Base-by-base conservation (phyloP, 2,888 invertebrate genomes). In the Sialis lutaria region DNA sequence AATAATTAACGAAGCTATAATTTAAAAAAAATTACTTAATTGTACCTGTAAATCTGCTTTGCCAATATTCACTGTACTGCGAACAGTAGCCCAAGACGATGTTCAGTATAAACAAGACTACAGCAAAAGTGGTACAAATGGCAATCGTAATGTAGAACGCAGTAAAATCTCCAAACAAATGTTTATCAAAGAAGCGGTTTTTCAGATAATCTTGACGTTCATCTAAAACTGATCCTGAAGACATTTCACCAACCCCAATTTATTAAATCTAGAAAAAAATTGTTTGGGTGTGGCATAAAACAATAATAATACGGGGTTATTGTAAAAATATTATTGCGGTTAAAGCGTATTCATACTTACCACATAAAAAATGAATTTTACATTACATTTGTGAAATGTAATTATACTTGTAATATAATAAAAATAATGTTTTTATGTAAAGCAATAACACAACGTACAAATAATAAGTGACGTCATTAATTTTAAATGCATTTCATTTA, bases 71-170 rank as follows among this genome's bases (percentile, higher is more conserved):
- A 3, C 78, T 79, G 61, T 88, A 77, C 54, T 76, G 75, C 1
- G 88, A 87, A 61, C 88, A 83, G 62, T 80, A 89, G 59, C 87
- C 86, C 60, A 86, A 75, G 34, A 81, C 72, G 33, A 88, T 68
- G 64, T 90, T 90, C 50, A 90, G 60, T 51, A 85, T 70, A 51
- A 89, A 71, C 50, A 91, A 65, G 22, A 77, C 67, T 7, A 77
- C 72, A 46, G 79, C 74, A 54, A 90, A 63, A 37, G 87, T 68
- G 5, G 86, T 75, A 63, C 85, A 82, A 61, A 90, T 75, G 31
- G 82, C 77, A 52, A 90, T 80, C 12, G 79, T 75, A 55, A 85
- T 77, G 69, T 90, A 90, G 68, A 91, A 90, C 41, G 82, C 76
- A n/a, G 83, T 80, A 60, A 82, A 90, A 64, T 89, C 82, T 50